phyloP scores from a whole-genome alignment of 2,113 vertebrate species.

The Telmatochromis brachygnathus region DNA sequence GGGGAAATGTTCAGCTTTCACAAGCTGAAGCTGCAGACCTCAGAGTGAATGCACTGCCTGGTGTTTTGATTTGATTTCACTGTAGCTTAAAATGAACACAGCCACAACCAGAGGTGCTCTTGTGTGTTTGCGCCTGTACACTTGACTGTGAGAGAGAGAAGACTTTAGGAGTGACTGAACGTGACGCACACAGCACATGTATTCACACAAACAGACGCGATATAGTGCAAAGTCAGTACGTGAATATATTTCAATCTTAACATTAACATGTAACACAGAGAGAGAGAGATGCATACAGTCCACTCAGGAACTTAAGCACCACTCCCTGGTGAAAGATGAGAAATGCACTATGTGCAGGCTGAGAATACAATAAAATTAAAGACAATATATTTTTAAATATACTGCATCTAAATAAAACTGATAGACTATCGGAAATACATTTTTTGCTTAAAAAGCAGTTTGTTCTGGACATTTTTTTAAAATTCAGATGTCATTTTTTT shows the following conservation, averaged over 20 bases:
- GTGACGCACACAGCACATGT: background rate
- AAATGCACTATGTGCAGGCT: constrained; percentile 17
- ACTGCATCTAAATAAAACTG: background rate
- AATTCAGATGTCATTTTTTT: background rate
- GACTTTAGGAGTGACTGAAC: background rate
- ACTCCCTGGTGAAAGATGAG: constrained; percentile 44
- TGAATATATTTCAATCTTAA: background rate
- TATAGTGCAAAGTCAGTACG: background rate
- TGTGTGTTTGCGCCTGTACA: background rate
- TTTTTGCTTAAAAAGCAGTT: background rate
- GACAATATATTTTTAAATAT: background rate
- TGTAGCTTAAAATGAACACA: background rate
- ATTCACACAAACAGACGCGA: background rate
- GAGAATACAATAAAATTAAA: background rate
- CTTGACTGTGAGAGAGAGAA: background rate
- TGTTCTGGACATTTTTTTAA: background rate
- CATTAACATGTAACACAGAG: background rate
- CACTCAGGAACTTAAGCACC: constrained; percentile 50
- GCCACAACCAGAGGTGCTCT: background rate
- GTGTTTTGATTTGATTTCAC: background rate
- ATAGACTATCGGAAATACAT: background rate
- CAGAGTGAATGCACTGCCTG: background rate
- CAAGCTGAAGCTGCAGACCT: background rate
- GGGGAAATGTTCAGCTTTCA: background rate
- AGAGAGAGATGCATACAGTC: background rate